Evolutionary conservation across 2,113 vertebrate genomes (phyloP), one percentile per base, ranked within the genome.

Genomic region (Mobula hypostoma): DNA sequence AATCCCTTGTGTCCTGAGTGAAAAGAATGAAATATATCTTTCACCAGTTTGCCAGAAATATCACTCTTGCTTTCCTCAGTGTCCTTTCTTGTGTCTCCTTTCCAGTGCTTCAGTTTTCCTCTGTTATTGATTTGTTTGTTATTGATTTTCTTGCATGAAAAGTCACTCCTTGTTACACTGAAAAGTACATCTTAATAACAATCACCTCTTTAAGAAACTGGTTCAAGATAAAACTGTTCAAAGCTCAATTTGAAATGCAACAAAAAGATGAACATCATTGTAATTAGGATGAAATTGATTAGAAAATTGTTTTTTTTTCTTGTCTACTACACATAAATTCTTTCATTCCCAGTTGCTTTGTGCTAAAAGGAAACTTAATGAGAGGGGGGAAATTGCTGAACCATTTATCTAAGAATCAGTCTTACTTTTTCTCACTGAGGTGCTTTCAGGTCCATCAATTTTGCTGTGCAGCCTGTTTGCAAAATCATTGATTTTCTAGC

Each of bases 371-470:
- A 32, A 88, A 29, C 58, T 17, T 90, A 32, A 66, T 66, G 63
- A 90, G 6, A 32, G 48, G 48, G 48, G 2, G 29, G 14, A 66
- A 14, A 58, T 58, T 48, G 61, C 63, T 88, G 58, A 63, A n/a
- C 58, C 27, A 63, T 63, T 88, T 63, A 88, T 15, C 85, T 36
- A 88, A 88, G 85, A 88, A 58, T 88, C 85, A 63, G 27, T 29
- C 56, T 90, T 27, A 85, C 48, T 68, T 90, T 74, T 90, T 66
- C 85, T 90, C n/a, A 29, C 58, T 90, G 1, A 90, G n/a, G 85
- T 32, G 29, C 15, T 15, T 66, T 68, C 61, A 19, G 61, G 29
- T 32, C 63, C 14, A 90, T 19, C 58, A n/a, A 17, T 66, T 7
- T 68, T 88, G 6, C 61, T 88, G 58, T 66, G n/a, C 14, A 66